A percentile compares a stretch with the other conserved stretches of the same genome.
phyloP scores from a whole-genome alignment of 2,888 invertebrate genomes.

The Sycophila texana region DNA sequence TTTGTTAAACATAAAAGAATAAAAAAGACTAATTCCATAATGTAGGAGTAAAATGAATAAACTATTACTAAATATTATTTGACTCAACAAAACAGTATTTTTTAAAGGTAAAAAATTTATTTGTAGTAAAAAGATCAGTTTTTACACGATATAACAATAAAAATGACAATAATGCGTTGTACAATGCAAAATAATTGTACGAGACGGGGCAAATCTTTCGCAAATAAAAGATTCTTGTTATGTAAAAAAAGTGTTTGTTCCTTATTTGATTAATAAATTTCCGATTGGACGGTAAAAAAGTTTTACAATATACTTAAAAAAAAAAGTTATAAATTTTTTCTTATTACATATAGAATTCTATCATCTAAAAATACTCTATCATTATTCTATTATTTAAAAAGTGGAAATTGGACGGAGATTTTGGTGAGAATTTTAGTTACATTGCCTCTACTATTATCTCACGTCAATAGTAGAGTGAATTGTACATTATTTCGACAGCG shows the following conservation, averaged over 20 bases:
- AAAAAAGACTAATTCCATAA: no score
- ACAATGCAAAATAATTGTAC: slow-evolving; percentile 4
- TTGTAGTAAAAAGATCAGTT: slow-evolving; percentile 4
- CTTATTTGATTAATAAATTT: neutral
- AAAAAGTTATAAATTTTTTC: slow-evolving; percentile 23
- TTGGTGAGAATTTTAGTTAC: slow-evolving; percentile 32
- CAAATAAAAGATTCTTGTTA: neutral
- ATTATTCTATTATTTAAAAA: slow-evolving; percentile 4
- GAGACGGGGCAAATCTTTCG: neutral
- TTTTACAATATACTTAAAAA: slow-evolving; percentile 13
- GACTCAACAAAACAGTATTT: neutral
- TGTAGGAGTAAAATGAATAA: no score
- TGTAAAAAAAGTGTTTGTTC: neutral
- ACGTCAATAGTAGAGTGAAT: slow-evolving; percentile 2
- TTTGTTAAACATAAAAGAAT: no score
- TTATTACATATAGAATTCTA: slow-evolving; percentile 18
- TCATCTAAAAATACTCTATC: slow-evolving; percentile 42
- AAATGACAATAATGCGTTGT: slow-evolving; percentile 31
- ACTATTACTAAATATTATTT: no score
- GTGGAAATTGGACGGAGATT: slow-evolving; percentile 51
- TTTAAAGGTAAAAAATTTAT: slow-evolving; percentile 41
- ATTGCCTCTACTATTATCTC: slow-evolving; percentile 19
- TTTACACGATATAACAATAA: slow-evolving; percentile 42
- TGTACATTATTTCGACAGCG: neutral
- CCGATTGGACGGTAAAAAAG: slow-evolving; percentile 34